Evolutionary conservation across 2,888 invertebrate species (phyloP), one percentile per base, ranked within the genome.

Genomic region (Apeira syringaria): DNA sequence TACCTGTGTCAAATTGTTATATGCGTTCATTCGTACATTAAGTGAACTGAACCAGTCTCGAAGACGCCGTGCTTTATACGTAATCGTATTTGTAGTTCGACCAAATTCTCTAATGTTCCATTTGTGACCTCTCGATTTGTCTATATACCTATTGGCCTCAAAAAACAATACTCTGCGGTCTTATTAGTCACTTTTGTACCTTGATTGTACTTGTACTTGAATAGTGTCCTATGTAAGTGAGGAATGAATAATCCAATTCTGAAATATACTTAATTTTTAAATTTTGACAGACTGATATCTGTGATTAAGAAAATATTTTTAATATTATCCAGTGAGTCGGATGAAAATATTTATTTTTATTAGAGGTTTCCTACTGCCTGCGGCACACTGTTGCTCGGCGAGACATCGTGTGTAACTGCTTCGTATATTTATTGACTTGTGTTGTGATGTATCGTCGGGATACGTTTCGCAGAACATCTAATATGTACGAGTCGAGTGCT

Each of bases 251-350:
- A 88, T 81, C 77, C 85, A 83, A 81, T 84, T 88, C 86, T 87
- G 87, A 87, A 85, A 89, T 89, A 88, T 89, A 89, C 88, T 89
- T 89, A 89, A 89, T 89, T 89, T 89, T 89, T 88, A 89, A 89
- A 89, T 88, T 89, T 81, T 85, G 80, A 87, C 89, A 89, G 89
- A 89, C 89, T 89, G 89, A 89, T 88, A 88, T 85, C 88, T 89
- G 89, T 89, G 89, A 89, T 89, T 88, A 88, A 86, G 84, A 88
- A 82, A 85, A 88, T 88, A 88, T 89, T 88, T 86, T 87, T 87
- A 88, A 88, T 88, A 88, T 84, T 84, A 82, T 88, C 89, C 89
- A 89, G 89, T 88, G 89, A 87, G 83, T 87, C 85, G 85, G 85
- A 83, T 85, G 80, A 80, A 72, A 83, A 83, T 87, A 86, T 87